Percentiles rank a stretch among this genome's conserved stretches.
Conservation (phyloP, 2,113 vertebrate species). For the Vicugna pacos region DNA sequence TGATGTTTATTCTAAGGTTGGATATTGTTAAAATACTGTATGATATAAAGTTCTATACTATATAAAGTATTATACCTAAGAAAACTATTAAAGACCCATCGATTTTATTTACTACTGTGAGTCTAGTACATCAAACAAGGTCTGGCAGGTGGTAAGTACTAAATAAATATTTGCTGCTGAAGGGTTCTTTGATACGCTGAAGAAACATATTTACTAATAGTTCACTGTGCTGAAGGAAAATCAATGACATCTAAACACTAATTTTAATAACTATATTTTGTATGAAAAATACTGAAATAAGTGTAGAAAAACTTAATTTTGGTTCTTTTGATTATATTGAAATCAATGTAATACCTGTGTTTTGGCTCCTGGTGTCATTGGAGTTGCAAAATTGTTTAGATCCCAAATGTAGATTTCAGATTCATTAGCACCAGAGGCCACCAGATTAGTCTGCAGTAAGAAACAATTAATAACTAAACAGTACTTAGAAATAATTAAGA, state of each 20-base stretch:
- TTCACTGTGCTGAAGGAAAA: constrained; percentile 28
- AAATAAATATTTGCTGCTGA: not conserved
- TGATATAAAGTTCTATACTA: not conserved
- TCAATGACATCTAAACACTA: not conserved
- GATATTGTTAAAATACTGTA: not conserved
- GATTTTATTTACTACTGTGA: not conserved
- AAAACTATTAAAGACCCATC: not conserved
- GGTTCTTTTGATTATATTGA: not conserved
- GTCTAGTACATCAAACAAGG: not conserved
- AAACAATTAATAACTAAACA: constrained; percentile 60
- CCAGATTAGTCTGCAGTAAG: constrained; percentile 92
- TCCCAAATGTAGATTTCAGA: constrained; percentile 99
- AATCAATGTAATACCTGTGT: constrained; percentile 90
- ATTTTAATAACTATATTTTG: constrained; percentile 22
- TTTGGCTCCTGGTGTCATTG: constrained; percentile 98
- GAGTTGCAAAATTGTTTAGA: constrained; percentile 95
- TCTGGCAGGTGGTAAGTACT: not conserved
- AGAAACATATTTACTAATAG: constrained; percentile 16
- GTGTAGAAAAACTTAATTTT: not conserved
- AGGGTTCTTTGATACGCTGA: not conserved
- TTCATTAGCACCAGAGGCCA: constrained; percentile 97
- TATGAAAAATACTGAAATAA: not conserved
- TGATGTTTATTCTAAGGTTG: not conserved
- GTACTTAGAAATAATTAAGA: constrained; percentile 34
- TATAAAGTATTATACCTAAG: not conserved